Base-by-base conservation (phyloP, 2,113 vertebrate genomes). In the Melanerpes formicivorus region DNA sequence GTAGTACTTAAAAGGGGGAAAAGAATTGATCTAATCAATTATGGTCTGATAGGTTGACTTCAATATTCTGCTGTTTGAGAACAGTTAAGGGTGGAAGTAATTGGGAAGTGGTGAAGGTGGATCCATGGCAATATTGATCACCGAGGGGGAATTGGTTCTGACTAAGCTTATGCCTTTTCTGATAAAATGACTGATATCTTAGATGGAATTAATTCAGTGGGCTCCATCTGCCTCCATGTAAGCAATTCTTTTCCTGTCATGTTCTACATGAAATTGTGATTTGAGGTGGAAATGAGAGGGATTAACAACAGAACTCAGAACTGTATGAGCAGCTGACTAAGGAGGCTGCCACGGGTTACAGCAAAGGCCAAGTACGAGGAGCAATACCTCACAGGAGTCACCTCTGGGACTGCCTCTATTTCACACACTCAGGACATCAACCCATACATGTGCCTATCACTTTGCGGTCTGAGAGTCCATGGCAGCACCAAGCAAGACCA, bases 151-250 rank as follows among this genome's bases (percentile, higher is more conserved):
- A 81, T 64, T 65, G 3, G 52, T 3, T 67, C 56, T 84, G 26
- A 71, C 29, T 73, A 56, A 63, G 27, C n/a, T 75, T 55, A 59
- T 29, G 5, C 46, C 21, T 87, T 93, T 92, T 71, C 70, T 84
- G 42, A 9, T 71, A 67, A 92, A 95, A 78, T 84, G 10, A 87
- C 44, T 71, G 40, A 75, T 84, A 90, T 92, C 23, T 87, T 64
- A 23, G 60, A 63, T 8, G 3, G 10, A 64, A 84, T 88, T 83
- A 88, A 70, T 93, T 84, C 37, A 56, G 27, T 78, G 18, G 34
- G 14, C 17, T 90, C 87, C 62, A 75, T 67, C 42, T 56, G 6
- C 87, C 65, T 89, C 1, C 1, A 56, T 95, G 84, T 67, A 81
- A 67, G 18, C 30, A 84, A 67, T 46, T 23, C 3, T 67, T 84